Percentiles rank a stretch among this genome's conserved stretches.
Conservation (phyloP, 2,888 invertebrate species). For the Yponomeuta cagnagella region DNA sequence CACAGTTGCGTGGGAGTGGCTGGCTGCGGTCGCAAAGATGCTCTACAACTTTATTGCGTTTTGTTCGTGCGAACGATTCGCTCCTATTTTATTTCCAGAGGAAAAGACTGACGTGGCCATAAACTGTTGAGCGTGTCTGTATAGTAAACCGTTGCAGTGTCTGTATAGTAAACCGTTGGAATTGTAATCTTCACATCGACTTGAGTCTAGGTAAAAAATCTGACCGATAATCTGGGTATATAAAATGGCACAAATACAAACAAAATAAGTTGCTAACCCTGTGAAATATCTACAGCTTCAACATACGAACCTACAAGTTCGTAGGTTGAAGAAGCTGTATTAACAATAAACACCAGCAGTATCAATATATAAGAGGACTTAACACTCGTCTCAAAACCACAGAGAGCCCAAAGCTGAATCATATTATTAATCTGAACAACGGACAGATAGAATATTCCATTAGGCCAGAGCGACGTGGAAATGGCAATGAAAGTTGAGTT, state of each 20-base stretch:
- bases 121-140: neutral
- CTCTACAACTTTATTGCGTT: conserved; percentile 11
- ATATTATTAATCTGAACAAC: neutral
- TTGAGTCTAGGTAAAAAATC: too few relatives aligned
- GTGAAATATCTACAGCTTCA: too few relatives aligned
- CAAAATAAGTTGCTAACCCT: too few relatives aligned
- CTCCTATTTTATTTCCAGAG: neutral
- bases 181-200: too few relatives aligned
- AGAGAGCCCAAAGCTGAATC: neutral
- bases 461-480: conserved; percentile 9
- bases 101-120: neutral
- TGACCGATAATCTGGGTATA: too few relatives aligned
- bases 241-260: too few relatives aligned
- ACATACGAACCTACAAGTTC: too few relatives aligned
- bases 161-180: too few relatives aligned
- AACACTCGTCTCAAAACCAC: neutral
- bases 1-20: conserved; percentile 7
- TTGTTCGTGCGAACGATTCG: neutral
- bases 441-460: neutral
- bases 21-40: conserved; percentile 3
- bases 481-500: conserved; percentile 16
- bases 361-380: too few relatives aligned
- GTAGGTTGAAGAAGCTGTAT: too few relatives aligned
- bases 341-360: too few relatives aligned
- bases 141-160: too few relatives aligned